Evolutionary conservation across 2,888 invertebrate genomes (phyloP), one percentile per base, ranked within the genome.

Genomic region (Alcis repandata): DNA sequence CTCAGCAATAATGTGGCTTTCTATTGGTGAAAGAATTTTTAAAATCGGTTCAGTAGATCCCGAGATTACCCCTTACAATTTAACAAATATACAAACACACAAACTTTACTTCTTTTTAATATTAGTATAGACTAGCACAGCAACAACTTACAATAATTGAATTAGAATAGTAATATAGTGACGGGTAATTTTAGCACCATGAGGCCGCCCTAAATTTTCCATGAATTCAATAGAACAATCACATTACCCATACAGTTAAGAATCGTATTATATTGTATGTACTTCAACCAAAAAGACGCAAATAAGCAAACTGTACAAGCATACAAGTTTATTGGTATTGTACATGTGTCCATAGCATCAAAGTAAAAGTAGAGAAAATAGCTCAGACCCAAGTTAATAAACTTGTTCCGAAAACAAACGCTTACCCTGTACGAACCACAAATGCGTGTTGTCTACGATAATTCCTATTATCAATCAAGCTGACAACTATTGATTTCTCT

Each of bases 401-500:
- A 51, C 8, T 17, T 22, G 17, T 11, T 27, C 10, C 22, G 22
- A 38, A 40, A 3, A 38, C 38, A 58, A 40, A 27, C 13, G 17
- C 19, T 10, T 36, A 10, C 15, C n/a, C 9, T 17, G 8, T 40
- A 17, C 15, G 1, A 1, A 22, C 19, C 17, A 49, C 13, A 33
- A 36, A 20, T 59, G 43, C 17, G 8, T 27, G 8, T 27, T 27
- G 27, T 46, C n/a, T 9, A 22, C 13, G 38, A 45, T 53, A 46
- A 60, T 38, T 38, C n/a, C 22, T 43, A 48, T 48, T 61, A 48
- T 54, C 19, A 48, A 40, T 54, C 45, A 46, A 54, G 43, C 51
- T 33, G 40, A 19, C 9, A 13, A 4, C 49, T 59, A 54, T 59
- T 49, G 59, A 59, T 64, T 59, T 59, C 59, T 57, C 43, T 49